These are phyloP conservation scores for Dioctria linearis DNA, from an alignment of 2,888 invertebrate genomes.

Conservation along the genomic window DNA sequence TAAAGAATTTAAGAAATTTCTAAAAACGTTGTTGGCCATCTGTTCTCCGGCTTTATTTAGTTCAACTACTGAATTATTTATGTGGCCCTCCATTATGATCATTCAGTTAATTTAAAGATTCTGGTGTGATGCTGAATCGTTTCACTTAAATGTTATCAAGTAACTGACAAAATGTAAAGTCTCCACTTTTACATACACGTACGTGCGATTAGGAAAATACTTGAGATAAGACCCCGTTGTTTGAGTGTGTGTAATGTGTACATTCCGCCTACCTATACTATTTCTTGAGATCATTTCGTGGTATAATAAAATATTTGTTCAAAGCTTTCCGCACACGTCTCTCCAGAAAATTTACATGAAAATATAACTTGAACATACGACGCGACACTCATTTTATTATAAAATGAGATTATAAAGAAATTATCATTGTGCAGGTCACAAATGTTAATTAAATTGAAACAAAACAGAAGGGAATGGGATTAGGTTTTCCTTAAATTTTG, in stretches of 20 bases:
- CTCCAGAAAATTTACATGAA: neutral
- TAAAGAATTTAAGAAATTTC: slow-evolving; percentile 59
- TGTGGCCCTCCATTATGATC: slow-evolving; percentile 23
- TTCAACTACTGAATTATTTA: slow-evolving; percentile 29
- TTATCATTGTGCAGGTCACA: slow-evolving; percentile 18
- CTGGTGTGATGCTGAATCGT: neutral
- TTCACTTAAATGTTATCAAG: slow-evolving; percentile 2
- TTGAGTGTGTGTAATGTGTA: slow-evolving; percentile 9
- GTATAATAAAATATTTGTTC: slow-evolving; percentile 5
- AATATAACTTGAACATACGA: slow-evolving; percentile 16
- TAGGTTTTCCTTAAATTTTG: too few species aligned
- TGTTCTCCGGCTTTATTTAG: slow-evolving; percentile 20
- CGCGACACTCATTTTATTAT: neutral
- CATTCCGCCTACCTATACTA: neutral
- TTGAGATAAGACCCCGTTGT: slow-evolving; percentile 19
- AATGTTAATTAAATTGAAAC: slow-evolving; percentile 9
- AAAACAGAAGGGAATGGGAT: neutral
- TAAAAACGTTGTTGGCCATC: slow-evolving; percentile 56
- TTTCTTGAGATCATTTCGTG: slow-evolving; percentile 5
- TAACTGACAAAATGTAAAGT: slow-evolving; percentile 11
- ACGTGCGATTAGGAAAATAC: slow-evolving; percentile 8
- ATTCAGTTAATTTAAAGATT: neutral
- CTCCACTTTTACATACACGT: neutral
- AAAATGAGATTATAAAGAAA: slow-evolving; percentile 25
- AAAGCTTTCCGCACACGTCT: neutral